Conservation (phyloP, 92 coral and sea anemone genomes). For the Meandrina meandrites region DNA sequence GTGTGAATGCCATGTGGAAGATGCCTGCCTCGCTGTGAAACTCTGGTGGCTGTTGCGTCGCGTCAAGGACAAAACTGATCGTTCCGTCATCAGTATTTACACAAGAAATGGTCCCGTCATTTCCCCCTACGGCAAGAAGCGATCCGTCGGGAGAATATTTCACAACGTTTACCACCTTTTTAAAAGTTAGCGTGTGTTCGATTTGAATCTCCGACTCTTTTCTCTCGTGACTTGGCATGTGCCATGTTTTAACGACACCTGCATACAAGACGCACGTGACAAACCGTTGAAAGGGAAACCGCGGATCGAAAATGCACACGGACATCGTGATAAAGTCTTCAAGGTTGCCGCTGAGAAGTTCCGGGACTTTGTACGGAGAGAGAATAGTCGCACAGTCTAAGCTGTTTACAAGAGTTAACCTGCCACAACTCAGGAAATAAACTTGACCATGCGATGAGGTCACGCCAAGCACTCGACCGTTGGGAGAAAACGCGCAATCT, state of each 20-base stretch:
- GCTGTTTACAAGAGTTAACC: conserved; percentile 35
- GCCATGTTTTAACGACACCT: conserved; percentile 62
- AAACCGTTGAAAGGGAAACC: conserved; percentile 55
- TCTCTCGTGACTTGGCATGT: conserved; percentile 1
- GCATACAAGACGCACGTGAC: conserved; percentile 62
- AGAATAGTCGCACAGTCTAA: conserved; percentile 45
- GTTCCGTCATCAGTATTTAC: conserved; percentile 56
- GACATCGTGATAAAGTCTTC: conserved; percentile 42
- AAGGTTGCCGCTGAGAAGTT: conserved; percentile 6
- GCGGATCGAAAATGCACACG: conserved; percentile 61
- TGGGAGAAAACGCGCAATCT: conserved; percentile 55
- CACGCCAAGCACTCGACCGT: conserved; percentile 47
- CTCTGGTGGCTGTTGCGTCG: conserved; percentile 48
- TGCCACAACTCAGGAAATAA: conserved; percentile 40
- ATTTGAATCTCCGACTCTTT: neutral
- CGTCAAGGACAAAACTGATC: conserved; percentile 47
- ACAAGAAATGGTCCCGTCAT: conserved; percentile 60
- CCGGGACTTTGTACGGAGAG: conserved; percentile 38
- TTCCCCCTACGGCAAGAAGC: conserved; percentile 58
- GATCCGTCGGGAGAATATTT: conserved; percentile 63
- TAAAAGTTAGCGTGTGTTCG: conserved; percentile 32
- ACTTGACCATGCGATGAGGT: conserved; percentile 58
- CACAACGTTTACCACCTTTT: conserved; percentile 53
- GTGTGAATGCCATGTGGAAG: conserved; percentile 63
- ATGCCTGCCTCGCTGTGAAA: conserved; percentile 62